Conservation (phyloP, 2,113 vertebrate species). For the Colius striatus region DNA sequence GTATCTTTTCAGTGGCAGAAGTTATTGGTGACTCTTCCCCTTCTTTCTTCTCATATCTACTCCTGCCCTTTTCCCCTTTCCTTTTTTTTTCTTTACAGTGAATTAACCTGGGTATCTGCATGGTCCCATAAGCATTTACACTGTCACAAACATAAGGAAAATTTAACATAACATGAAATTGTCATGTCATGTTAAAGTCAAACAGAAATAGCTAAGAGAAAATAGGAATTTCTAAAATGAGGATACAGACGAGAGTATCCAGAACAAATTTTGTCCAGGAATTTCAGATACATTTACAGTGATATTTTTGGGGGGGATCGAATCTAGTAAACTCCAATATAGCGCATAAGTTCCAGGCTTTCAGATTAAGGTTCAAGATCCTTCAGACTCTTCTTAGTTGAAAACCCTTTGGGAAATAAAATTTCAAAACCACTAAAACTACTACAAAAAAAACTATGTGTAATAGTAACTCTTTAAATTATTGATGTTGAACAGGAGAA, state of each 20-base stretch:
- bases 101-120: neutral
- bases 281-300: neutral
- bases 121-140: neutral
- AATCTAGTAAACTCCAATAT: neutral
- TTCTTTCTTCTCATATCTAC: neutral
- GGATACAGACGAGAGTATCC: neutral
- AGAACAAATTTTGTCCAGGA: neutral
- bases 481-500: neutral
- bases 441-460: neutral
- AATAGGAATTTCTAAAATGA: neutral
- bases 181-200: neutral
- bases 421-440: neutral
- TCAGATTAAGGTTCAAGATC: neutral
- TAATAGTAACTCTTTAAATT: neutral
- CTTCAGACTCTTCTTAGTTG: neutral
- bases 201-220: neutral
- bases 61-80: fast-evolving
- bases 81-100: neutral
- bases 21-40: neutral
- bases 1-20: neutral
- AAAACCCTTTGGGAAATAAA: neutral
- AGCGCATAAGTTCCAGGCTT: neutral
- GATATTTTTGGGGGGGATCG: neutral
- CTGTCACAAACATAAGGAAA: neutral
- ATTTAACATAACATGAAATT: neutral